Percentiles rank a stretch among this genome's conserved stretches.
These are phyloP conservation scores for Epirrita christyi DNA, from an alignment of 2,888 invertebrate genomes.

Conservation along the genomic window DNA sequence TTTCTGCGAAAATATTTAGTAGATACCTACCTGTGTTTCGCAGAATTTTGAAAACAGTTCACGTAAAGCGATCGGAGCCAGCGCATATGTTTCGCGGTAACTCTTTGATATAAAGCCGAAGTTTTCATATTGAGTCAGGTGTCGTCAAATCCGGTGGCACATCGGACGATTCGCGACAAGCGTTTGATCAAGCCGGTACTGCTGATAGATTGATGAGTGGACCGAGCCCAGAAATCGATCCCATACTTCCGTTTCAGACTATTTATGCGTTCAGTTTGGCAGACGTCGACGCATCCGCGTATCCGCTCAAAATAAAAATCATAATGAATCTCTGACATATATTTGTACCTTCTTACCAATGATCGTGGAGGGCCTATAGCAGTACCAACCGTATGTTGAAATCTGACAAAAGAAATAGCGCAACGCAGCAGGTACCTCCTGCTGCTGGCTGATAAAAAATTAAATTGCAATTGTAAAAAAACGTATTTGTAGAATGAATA, in stretches of 20 bases:
- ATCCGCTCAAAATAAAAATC: conserved; percentile 53
- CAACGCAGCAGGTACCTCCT: conserved; percentile 24
- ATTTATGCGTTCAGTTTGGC: conserved; percentile 65
- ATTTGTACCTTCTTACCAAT: conserved; percentile 11
- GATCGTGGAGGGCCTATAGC: too few species aligned
- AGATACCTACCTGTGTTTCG: conserved; percentile 2
- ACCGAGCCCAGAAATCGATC: conserved; percentile 61
- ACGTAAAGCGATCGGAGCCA: conserved; percentile 12
- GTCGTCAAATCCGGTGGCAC: conserved; percentile 41
- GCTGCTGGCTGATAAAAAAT: conserved; percentile 25
- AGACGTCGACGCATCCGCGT: conserved; percentile 55
- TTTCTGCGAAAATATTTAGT: background rate
- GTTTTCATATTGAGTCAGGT: conserved; percentile 41
- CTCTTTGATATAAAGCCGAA: conserved; percentile 33
- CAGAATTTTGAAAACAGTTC: conserved; percentile 8
- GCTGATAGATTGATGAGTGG: conserved; percentile 69
- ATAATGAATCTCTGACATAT: conserved; percentile 38
- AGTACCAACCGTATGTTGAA: conserved; percentile 6
- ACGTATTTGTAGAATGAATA: conserved; percentile 33
- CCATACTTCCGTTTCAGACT: conserved; percentile 60
- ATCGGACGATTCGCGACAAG: conserved; percentile 57
- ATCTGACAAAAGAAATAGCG: conserved; percentile 15
- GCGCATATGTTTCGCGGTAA: conserved; percentile 21
- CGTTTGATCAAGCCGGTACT: conserved; percentile 67
- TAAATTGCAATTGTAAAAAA: conserved; percentile 31